Evolutionary conservation across 2,888 invertebrate genomes (phyloP).

Genomic region (Nebria brevicollis): DNA sequence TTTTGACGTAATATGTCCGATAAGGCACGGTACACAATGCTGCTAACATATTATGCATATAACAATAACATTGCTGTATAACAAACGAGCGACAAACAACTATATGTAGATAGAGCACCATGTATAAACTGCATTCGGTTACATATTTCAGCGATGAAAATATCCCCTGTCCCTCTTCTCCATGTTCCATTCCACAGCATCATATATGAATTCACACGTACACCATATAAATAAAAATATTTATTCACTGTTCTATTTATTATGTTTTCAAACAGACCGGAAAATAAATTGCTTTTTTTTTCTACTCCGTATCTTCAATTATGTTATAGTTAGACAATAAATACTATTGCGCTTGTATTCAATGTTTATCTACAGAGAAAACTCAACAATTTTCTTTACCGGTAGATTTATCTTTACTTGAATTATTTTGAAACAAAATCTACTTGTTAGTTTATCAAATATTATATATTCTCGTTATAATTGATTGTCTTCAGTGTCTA

Average conservation of each 20-base stretch:
- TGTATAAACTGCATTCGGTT: neutral
- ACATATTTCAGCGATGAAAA: neutral
- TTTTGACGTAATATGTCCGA: neutral
- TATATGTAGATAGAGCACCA: neutral
- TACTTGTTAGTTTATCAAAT: too few relatives aligned
- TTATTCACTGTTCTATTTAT: neutral
- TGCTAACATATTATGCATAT: neutral
- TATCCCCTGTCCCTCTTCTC: neutral
- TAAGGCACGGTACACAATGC: neutral
- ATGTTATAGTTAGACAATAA: too few relatives aligned
- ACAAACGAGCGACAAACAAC: neutral
- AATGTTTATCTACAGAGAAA: too few relatives aligned
- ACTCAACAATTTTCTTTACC: too few relatives aligned
- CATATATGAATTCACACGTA: neutral
- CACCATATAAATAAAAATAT: neutral
- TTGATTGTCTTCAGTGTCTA: neutral
- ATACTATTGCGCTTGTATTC: too few relatives aligned
- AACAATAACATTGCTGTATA: neutral
- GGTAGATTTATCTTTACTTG: too few relatives aligned
- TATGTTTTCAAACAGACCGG: neutral
- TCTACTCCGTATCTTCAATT: too few relatives aligned
- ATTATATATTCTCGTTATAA: too few relatives aligned
- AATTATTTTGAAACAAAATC: too few relatives aligned
- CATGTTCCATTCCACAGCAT: neutral
- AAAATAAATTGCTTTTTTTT: too few relatives aligned